Conservation (phyloP, 2,113 vertebrate species). For the Saguinus imperator region DNA sequence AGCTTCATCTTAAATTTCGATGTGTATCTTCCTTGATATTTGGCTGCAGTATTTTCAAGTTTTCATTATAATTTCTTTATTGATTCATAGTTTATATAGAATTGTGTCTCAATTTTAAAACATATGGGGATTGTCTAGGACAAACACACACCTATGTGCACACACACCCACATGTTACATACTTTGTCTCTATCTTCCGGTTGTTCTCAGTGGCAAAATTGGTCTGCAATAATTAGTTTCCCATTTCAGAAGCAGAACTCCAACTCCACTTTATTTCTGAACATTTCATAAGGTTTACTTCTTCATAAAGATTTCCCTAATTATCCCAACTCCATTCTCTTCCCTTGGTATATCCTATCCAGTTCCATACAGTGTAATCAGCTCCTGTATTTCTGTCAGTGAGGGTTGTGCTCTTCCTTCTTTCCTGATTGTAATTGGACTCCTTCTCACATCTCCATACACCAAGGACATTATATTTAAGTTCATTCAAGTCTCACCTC, state of each 20-base stretch:
- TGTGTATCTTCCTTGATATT: background rate
- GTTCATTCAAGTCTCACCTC: background rate
- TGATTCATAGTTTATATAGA: background rate
- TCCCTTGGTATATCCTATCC: background rate
- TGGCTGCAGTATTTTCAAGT: background rate
- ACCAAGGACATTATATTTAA: background rate
- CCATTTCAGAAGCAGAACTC: background rate
- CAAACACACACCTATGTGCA: background rate
- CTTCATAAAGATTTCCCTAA: background rate
- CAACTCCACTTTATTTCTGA: background rate
- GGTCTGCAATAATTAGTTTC: background rate
- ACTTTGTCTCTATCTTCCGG: background rate
- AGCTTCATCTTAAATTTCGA: slow-evolving; percentile 3
- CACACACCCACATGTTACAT: background rate
- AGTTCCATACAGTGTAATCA: rapidly evolving
- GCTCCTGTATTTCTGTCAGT: background rate
- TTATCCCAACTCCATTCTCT: background rate
- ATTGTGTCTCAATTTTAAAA: background rate
- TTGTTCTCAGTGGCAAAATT: background rate
- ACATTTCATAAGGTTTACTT: background rate
- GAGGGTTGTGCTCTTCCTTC: background rate
- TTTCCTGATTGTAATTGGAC: background rate
- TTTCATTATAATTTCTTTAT: background rate
- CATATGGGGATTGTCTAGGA: background rate
- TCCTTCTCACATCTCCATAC: background rate